Evolutionary conservation across 2,113 vertebrate species (phyloP).

Genomic region (Pluvianellus socialis): DNA sequence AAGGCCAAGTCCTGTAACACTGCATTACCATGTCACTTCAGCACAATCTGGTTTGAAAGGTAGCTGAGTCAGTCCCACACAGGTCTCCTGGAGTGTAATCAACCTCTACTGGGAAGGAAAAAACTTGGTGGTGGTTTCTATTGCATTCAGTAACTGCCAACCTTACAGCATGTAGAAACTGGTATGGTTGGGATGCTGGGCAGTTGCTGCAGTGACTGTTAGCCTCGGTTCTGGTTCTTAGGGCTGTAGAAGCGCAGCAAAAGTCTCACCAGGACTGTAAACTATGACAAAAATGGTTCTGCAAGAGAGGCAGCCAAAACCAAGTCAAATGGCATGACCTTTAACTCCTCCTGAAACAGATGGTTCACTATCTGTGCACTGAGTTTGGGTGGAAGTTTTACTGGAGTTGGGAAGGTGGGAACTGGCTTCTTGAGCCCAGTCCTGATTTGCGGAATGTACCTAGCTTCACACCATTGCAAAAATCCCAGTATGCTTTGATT

Average conservation of each 20-base stretch:
- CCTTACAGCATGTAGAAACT: neutral
- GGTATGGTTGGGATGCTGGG: neutral
- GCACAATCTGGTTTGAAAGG: neutral
- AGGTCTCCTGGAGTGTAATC: neutral
- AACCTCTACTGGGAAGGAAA: neutral
- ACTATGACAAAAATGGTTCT: rapidly evolving
- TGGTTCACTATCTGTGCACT: neutral
- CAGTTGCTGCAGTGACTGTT: neutral
- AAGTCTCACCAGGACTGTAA: neutral
- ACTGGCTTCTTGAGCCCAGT: neutral
- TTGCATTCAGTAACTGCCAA: neutral
- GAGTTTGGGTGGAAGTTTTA: neutral
- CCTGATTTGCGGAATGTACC: neutral
- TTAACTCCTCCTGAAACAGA: neutral
- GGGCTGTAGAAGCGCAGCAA: neutral
- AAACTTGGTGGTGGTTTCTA: neutral
- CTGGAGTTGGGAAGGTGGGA: neutral
- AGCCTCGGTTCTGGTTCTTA: neutral
- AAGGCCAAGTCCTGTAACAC: neutral
- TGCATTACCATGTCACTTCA: neutral
- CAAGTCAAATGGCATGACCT: neutral
- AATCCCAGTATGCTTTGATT: neutral
- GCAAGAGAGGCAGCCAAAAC: neutral
- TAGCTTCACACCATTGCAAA: neutral
- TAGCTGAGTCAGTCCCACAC: neutral